Conservation (phyloP, 2,113 vertebrate species). For the Ctenomys sociabilis region DNA sequence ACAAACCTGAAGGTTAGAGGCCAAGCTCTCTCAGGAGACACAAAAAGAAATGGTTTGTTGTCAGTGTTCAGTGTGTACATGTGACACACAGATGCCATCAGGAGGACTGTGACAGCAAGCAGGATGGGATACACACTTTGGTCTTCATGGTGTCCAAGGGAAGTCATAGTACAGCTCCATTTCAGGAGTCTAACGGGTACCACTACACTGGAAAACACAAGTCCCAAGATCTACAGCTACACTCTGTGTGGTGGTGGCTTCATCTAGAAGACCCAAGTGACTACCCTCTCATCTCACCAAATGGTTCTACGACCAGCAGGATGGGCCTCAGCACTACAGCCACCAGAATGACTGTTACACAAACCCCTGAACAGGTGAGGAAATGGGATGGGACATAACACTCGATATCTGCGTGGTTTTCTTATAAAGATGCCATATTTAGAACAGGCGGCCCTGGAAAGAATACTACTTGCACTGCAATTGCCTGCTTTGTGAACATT, state of each 20-base stretch:
- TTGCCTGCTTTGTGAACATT: neutral
- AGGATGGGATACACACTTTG: neutral
- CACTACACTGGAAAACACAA: neutral
- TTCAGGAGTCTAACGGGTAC: neutral
- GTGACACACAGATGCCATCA: neutral
- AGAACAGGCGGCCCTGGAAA: constrained; percentile 69
- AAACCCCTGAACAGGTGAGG: neutral
- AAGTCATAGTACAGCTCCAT: neutral
- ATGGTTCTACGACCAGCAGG: neutral
- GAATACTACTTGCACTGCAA: constrained; percentile 29
- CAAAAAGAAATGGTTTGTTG: neutral
- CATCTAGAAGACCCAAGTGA: neutral
- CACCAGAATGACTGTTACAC: neutral
- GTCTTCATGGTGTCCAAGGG: neutral
- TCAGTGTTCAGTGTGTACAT: neutral
- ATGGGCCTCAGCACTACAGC: neutral
- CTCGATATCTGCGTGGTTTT: neutral
- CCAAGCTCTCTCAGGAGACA: neutral
- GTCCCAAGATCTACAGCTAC: neutral
- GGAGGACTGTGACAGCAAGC: neutral
- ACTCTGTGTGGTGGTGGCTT: too few relatives aligned
- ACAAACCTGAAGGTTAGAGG: neutral
- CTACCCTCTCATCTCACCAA: neutral
- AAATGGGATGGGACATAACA: neutral
- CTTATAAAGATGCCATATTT: neutral